Percentiles rank a stretch among this genome's conserved stretches.
These are phyloP conservation scores for Eumacrocentrus americanus DNA, from an alignment of 2,888 invertebrate species.

Conservation along the genomic window DNA sequence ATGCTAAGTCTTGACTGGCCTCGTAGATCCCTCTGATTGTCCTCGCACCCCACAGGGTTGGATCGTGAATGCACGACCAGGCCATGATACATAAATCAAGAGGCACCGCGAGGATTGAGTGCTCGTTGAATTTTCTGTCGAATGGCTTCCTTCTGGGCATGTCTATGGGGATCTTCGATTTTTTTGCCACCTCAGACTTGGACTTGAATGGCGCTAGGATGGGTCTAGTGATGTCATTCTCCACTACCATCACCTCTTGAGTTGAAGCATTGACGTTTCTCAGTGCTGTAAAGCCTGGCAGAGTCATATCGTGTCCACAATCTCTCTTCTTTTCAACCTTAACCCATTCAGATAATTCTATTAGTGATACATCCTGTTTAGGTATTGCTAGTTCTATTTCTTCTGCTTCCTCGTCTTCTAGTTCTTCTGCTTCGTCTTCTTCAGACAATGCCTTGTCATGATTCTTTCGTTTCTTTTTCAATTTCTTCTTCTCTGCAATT, in stretches of 20 bases:
- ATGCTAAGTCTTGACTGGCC: conserved; percentile 45
- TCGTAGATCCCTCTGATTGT: conserved; percentile 51
- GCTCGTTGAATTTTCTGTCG: conserved; percentile 46
- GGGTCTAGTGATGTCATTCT: conserved; percentile 49
- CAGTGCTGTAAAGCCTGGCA: conserved; percentile 44
- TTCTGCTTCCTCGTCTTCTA: neutral
- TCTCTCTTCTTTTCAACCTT: conserved; percentile 29
- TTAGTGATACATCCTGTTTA: conserved; percentile 23
- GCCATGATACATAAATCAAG: conserved; percentile 56
- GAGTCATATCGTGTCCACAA: conserved; percentile 33
- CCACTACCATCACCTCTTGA: conserved; percentile 49
- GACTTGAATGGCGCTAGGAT: conserved; percentile 43
- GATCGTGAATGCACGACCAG: conserved; percentile 56
- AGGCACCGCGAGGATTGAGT: conserved; percentile 42
- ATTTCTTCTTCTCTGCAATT: conserved; percentile 26
- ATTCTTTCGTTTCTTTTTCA: neutral
- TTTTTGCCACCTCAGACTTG: conserved; percentile 20
- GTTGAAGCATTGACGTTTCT: conserved; percentile 47
- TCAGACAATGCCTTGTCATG: neutral
- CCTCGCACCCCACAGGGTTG: conserved; percentile 48
- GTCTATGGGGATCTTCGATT: neutral
- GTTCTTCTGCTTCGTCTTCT: conserved; percentile 1
- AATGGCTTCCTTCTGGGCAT: conserved; percentile 33
- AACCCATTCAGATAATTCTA: conserved; percentile 49
- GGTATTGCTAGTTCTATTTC: conserved; percentile 9